A percentile compares a stretch with the other conserved stretches of the same genome.
phyloP scores from a whole-genome alignment of 30 jellyfish, hydroid and myxozoan genomes.

The Morbakka virulenta region DNA sequence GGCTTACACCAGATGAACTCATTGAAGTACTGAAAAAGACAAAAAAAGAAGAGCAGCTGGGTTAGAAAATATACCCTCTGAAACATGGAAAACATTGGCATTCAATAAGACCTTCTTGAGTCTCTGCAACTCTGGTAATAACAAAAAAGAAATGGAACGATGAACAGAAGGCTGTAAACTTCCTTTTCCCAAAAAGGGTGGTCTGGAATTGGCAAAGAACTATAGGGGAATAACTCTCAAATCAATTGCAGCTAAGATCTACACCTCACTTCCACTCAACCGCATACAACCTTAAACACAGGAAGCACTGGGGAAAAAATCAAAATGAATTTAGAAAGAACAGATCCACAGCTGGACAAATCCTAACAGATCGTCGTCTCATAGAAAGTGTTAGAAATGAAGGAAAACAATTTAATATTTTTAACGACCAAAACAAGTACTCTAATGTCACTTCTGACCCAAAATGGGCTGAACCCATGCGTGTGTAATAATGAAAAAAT shows the following conservation, averaged over 20 bases:
- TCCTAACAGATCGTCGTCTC: neutral
- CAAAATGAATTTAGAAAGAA: neutral
- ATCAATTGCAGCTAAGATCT: neutral
- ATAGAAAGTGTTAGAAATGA: neutral
- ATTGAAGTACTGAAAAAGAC: neutral
- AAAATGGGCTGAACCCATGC: too few relatives aligned
- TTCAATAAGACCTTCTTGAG: neutral
- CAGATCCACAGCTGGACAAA: neutral
- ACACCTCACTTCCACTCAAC: neutral
- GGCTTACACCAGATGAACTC: too few relatives aligned
- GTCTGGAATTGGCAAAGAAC: neutral
- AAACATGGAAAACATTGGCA: neutral
- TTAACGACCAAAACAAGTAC: too few relatives aligned
- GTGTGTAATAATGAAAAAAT: too few relatives aligned
- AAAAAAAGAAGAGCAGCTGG: neutral
- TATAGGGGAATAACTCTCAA: neutral
- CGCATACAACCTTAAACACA: neutral
- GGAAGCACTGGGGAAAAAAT: neutral
- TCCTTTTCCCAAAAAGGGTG: neutral
- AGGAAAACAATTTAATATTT: too few relatives aligned
- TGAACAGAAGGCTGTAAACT: neutral
- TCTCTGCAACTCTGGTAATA: neutral
- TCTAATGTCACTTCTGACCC: too few relatives aligned
- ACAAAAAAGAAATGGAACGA: too few relatives aligned
- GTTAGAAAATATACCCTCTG: neutral